Evolutionary conservation across 2,888 invertebrate genomes (phyloP).

Genomic region (Melanophora roralis): DNA sequence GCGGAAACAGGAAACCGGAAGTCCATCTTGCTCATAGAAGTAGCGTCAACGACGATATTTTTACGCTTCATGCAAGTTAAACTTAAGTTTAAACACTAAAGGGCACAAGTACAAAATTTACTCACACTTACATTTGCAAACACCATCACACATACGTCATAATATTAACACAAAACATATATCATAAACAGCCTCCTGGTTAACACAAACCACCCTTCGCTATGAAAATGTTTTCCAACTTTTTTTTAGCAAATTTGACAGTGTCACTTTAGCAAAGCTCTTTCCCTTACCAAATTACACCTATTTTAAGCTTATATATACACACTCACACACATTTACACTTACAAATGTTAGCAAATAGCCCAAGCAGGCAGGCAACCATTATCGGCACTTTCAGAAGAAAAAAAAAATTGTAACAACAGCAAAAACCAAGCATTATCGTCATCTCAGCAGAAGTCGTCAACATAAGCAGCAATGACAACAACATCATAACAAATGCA

Average conservation of each 20-base stretch:
- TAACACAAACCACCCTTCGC: conserved; percentile 34
- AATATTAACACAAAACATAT: conserved; percentile 64
- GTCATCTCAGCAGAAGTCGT: conserved; percentile 64
- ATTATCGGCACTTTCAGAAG: conserved; percentile 53
- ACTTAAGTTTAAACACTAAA: conserved; percentile 48
- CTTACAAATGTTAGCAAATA: neutral
- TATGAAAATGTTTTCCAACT: neutral
- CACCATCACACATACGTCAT: conserved; percentile 32
- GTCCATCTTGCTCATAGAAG: conserved; percentile 76
- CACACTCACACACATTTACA: conserved; percentile 10
- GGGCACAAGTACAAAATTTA: conserved; percentile 20
- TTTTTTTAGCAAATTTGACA: conserved; percentile 20
- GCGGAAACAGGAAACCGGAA: conserved; percentile 78
- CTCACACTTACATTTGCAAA: conserved; percentile 12
- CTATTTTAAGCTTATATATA: conserved; percentile 31
- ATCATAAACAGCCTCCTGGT: conserved; percentile 56
- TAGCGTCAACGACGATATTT: conserved; percentile 72
- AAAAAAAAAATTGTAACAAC: neutral
- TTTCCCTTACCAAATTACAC: conserved; percentile 34
- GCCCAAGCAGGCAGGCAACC: conserved; percentile 17
- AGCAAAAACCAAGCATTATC: conserved; percentile 45
- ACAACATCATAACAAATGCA: conserved; percentile 57
- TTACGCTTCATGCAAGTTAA: conserved; percentile 67
- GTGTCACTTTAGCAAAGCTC: conserved; percentile 37
- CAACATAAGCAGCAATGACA: conserved; percentile 69